These are phyloP conservation scores for Nebria ingens DNA, from an alignment of 1,140 invertebrate genomes.

Conservation along the genomic window DNA sequence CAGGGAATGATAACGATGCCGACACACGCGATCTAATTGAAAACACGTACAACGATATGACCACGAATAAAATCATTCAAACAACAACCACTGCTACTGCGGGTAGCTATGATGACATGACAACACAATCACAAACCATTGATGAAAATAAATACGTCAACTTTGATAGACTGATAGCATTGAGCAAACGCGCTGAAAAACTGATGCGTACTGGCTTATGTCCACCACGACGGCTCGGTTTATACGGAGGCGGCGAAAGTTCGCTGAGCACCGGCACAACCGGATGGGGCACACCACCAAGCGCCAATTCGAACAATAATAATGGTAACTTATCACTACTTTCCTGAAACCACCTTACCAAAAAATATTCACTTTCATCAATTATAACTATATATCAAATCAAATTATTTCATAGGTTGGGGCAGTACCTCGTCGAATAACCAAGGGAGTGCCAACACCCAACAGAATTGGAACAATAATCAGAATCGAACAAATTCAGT, in stretches of 20 bases:
- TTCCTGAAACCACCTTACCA: slow-evolving; percentile 10
- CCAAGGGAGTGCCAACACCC: slow-evolving; percentile 17
- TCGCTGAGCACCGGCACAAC: slow-evolving; percentile 59
- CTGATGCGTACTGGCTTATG: slow-evolving; percentile 38
- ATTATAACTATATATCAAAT: too few relatives aligned
- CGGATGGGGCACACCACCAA: slow-evolving; percentile 63
- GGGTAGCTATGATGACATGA: slow-evolving; percentile 16
- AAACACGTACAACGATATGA: slow-evolving; percentile 31
- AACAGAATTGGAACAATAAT: slow-evolving; percentile 18
- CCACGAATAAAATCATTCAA: slow-evolving; percentile 23
- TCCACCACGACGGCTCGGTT: slow-evolving; percentile 45
- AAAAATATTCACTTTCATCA: slow-evolving; percentile 2
- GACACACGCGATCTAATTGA: slow-evolving; percentile 1
- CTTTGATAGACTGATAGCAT: background rate
- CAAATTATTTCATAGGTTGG: too few relatives aligned
- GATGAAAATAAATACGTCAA: background rate
- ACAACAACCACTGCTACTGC: slow-evolving; percentile 15
- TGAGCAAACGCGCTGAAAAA: slow-evolving; percentile 10
- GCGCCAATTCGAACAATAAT: slow-evolving; percentile 48
- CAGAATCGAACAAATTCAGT: slow-evolving; percentile 6
- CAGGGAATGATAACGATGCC: slow-evolving; percentile 1
- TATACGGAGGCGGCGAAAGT: slow-evolving; percentile 68
- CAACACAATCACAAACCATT: slow-evolving; percentile 1
- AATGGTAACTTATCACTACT: slow-evolving; percentile 36
- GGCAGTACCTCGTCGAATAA: slow-evolving; percentile 17